Base-by-base conservation (phyloP, 2,888 invertebrate genomes). In the Cephus pygmeus region DNA sequence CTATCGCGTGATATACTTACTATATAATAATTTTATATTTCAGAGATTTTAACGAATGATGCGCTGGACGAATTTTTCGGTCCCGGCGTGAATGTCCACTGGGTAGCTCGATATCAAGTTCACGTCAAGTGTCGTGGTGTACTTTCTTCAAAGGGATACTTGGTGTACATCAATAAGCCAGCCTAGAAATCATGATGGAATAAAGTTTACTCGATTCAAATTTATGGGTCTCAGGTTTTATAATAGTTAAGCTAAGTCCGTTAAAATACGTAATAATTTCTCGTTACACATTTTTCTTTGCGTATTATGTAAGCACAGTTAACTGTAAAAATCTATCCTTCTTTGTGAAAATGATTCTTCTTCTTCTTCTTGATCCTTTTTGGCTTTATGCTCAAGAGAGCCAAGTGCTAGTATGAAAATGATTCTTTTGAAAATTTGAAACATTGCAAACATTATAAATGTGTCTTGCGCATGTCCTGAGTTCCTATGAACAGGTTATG, bases 71-170 rank as follows among this genome's bases (percentile, higher is more conserved):
- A 94, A 33, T 92, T 96, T 79, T 93, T 94, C 80, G 92, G 92
- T 34, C 81, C 91, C 85, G 87, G 83, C 73, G 84, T 89, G 35
- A 85, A 79, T 75, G 85, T 93, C 69, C 94, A 95, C 79, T 98
- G 98, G 98, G 95, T 96, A 4, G 93, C 96, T 69, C 93, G 98
- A 73, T 98, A 97, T 91, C 96, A 97, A 85, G 96, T 97, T 0
- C 96, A 98, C 88, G 94, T 98, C 68, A 97, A 97, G 88, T 97
- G 97, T 87, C 94, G 98, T 73, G 98, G 98, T 1, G 97, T 99
- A 11, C 94, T 99, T 73, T 95, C 96, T 1, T 95, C 96, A 23
- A 98, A 98, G 91, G 98, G 98, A 0, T 98, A 98, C 91, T 94
- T 98, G 81, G 91, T 95, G 35, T 91, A 90, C 81, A 84, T 92